A percentile compares a stretch with the other conserved stretches of the same genome.
These are phyloP conservation scores for Geophilus truncorum DNA, from an alignment of 2,888 invertebrate genomes.

Conservation along the genomic window DNA sequence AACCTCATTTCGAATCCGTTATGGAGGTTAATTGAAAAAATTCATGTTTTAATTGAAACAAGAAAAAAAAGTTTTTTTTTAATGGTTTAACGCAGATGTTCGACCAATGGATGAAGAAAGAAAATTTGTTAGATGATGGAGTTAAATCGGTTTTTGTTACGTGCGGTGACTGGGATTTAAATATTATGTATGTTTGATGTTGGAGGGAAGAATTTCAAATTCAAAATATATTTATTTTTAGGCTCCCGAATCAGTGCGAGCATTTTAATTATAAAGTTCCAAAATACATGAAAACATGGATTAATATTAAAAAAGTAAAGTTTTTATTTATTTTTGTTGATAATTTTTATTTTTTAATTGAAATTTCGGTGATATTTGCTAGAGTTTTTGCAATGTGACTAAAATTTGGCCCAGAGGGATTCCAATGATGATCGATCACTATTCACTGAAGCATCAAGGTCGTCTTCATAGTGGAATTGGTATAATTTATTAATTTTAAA, in stretches of 20 bases:
- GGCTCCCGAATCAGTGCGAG: constrained; percentile 53
- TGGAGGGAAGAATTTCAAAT: not conserved
- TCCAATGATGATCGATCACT: constrained; percentile 46
- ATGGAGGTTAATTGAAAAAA: constrained; percentile 43
- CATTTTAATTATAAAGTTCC: constrained; percentile 48
- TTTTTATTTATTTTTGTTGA: too few species aligned
- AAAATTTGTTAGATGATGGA: constrained; percentile 46
- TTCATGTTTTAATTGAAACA: too few species aligned
- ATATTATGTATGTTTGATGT: constrained; percentile 28
- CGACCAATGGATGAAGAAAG: constrained; percentile 52
- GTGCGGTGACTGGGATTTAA: constrained; percentile 56
- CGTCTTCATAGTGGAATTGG: constrained; percentile 53
- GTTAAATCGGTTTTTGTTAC: constrained; percentile 55
- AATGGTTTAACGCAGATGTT: constrained; percentile 46
- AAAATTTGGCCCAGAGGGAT: constrained; percentile 50
- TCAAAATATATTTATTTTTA: constrained; percentile 39
- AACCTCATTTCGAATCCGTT: constrained; percentile 52
- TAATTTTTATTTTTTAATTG: too few species aligned
- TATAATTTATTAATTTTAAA: constrained; percentile 36
- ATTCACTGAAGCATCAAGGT: constrained; percentile 48
- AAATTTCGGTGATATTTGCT: too few species aligned
- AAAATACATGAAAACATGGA: constrained; percentile 54
- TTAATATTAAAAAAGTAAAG: constrained; percentile 55
- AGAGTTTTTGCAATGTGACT: constrained; percentile 45
- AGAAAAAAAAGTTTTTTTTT: too few species aligned